These are phyloP conservation scores for Tachina grossa DNA, from an alignment of 2,888 invertebrate species.

Conservation along the genomic window DNA sequence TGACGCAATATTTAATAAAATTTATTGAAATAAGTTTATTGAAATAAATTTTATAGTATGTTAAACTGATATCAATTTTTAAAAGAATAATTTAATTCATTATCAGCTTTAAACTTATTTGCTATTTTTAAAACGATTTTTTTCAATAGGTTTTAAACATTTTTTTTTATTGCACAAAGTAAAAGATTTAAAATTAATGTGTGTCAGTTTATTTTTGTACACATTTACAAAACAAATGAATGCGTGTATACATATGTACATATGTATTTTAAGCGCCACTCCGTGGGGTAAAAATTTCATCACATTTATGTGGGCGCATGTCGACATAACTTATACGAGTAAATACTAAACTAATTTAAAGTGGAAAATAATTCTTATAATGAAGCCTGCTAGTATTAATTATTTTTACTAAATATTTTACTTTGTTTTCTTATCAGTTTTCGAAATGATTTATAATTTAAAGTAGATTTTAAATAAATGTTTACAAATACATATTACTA, in stretches of 20 bases:
- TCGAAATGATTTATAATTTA: background rate
- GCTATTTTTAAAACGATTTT: background rate
- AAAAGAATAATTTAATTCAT: background rate
- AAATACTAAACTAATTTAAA: conserved; percentile 36
- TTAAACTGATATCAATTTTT: background rate
- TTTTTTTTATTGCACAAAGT: background rate
- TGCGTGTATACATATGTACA: conserved; percentile 1
- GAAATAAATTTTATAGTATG: background rate
- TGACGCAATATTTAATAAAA: background rate
- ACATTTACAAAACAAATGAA: conserved; percentile 18
- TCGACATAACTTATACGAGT: conserved; percentile 39
- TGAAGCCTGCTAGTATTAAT: background rate
- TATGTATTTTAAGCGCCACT: conserved; percentile 62
- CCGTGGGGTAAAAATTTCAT: conserved; percentile 40
- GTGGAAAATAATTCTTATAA: background rate
- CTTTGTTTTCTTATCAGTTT: background rate
- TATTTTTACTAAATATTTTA: background rate
- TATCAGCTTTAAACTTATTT: background rate
- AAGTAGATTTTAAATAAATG: background rate
- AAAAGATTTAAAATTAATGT: conserved; percentile 14
- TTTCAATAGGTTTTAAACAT: too few relatives aligned
- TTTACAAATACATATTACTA: background rate
- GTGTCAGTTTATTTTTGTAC: conserved; percentile 62
- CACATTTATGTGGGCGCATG: background rate
- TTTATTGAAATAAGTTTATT: background rate